Percentiles rank a stretch among this genome's conserved stretches.
phyloP scores from a whole-genome alignment of 2,797 vertebrate species.

The Alcedo atthis region DNA sequence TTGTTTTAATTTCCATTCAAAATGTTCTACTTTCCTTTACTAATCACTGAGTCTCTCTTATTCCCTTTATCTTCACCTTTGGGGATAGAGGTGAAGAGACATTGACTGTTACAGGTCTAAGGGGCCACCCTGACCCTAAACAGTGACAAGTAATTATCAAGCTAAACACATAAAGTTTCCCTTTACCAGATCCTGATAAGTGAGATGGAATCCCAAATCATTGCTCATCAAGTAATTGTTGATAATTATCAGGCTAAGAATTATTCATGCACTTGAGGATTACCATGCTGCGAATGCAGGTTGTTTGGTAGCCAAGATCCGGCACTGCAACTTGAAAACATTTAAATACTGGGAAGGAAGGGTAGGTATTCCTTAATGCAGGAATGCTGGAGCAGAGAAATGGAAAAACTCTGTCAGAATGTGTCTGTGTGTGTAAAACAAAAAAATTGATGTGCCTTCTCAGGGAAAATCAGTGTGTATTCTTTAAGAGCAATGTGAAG shows the following conservation, averaged over 20 bases:
- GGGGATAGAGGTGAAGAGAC: too few species aligned
- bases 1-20: too few species aligned
- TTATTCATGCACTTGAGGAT: neutral
- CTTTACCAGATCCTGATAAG: neutral
- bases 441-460: neutral
- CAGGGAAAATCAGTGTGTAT: neutral
- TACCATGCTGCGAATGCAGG: neutral
- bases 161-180: neutral
- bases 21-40: too few species aligned
- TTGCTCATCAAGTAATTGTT: neutral
- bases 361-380: neutral
- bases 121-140: too few species aligned
- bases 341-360: neutral
- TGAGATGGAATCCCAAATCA: neutral
- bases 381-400: neutral
- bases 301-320: neutral
- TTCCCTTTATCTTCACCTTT: too few species aligned
- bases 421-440: neutral
- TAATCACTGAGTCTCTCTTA: too few species aligned
- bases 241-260: conserved; percentile 9
- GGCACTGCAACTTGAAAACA: neutral
- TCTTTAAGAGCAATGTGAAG: neutral
- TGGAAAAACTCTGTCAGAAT: neutral
- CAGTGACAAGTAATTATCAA: neutral
- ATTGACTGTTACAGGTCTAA: too few species aligned